Conservation (phyloP, 2,797 vertebrate species). For the Acipenser oxyrinchus region DNA sequence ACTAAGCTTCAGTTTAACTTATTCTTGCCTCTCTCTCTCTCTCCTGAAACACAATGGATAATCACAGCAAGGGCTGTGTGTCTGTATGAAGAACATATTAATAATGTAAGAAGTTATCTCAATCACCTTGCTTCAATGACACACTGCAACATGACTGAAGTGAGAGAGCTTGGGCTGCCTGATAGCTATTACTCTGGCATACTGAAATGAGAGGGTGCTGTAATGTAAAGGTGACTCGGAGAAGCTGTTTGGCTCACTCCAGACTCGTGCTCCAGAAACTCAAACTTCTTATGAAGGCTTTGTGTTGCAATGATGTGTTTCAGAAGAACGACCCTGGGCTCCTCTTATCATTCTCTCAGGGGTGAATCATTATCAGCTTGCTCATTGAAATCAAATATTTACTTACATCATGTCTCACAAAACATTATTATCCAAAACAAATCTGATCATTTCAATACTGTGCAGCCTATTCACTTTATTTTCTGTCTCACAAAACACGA, state of each 20-base stretch:
- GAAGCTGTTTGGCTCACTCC: constrained; percentile 28
- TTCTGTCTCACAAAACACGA: too few species aligned
- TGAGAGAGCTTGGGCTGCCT: constrained; percentile 8
- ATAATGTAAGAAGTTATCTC: constrained; percentile 2
- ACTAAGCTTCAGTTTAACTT: too few species aligned
- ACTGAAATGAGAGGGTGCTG: constrained; percentile 9
- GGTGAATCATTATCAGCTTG: constrained; percentile 21
- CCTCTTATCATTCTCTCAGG: constrained; percentile 28
- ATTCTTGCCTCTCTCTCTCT: too few species aligned
- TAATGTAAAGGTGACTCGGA: constrained; percentile 22
- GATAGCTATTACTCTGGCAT: constrained; percentile 23
- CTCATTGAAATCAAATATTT: constrained; percentile 19
- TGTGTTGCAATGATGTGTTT: constrained; percentile 21
- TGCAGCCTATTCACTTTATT: too few species aligned
- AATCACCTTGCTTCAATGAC: constrained; percentile 8
- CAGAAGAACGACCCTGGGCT: constrained; percentile 17
- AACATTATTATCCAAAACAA: too few species aligned
- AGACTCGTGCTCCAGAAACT: constrained; percentile 23
- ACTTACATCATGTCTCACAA: constrained; percentile 17
- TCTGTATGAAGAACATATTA: constrained; percentile 9
- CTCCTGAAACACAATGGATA: too few species aligned
- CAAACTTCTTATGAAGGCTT: constrained; percentile 27
- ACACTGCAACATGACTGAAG: constrained; percentile 2
- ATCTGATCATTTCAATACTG: constrained; percentile 25
- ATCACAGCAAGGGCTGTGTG: not conserved